These are phyloP conservation scores for Leucoraja ocellata DNA, from an alignment of 2,797 vertebrate species.

Conservation along the genomic window DNA sequence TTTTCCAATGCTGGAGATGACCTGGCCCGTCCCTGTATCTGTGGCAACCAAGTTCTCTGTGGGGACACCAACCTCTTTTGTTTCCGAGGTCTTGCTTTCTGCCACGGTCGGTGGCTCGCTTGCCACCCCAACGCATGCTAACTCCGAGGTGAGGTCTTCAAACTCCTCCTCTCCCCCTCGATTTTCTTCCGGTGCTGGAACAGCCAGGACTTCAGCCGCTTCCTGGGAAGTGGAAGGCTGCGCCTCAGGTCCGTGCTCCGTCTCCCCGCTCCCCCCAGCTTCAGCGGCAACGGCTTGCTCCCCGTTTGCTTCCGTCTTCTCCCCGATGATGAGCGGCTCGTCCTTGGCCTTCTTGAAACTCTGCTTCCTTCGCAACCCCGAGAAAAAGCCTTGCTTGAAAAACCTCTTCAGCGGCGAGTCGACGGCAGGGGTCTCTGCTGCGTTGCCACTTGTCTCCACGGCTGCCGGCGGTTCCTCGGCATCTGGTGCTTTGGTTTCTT, in stretches of 20 bases:
- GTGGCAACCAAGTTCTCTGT: not conserved
- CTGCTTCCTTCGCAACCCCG: constrained; percentile 83
- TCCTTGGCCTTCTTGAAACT: constrained; percentile 84
- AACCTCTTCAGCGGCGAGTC: constrained; percentile 80
- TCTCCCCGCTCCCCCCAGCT: not conserved
- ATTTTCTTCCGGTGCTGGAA: constrained; percentile 46
- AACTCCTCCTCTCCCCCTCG: constrained; percentile 43
- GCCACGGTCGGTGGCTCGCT: constrained; percentile 42
- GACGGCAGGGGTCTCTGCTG: constrained; percentile 57
- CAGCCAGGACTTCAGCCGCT: rapidly evolving
- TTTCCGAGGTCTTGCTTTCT: constrained; percentile 51
- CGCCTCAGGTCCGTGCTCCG: not conserved
- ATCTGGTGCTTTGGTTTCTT: constrained; percentile 47
- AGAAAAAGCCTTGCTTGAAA: constrained; percentile 80
- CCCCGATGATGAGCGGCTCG: constrained; percentile 64
- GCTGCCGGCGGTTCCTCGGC: constrained; percentile 50
- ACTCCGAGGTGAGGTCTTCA: constrained; percentile 40
- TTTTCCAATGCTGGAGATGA: no score
- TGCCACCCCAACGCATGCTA: not conserved
- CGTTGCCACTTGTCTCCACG: constrained; percentile 54
- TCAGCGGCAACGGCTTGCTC: not conserved
- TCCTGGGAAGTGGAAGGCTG: constrained; percentile 38
- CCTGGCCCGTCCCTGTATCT: not conserved
- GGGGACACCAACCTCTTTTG: constrained; percentile 44
- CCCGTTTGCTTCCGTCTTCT: constrained; percentile 50